Evolutionary conservation across 1,140 invertebrate species (phyloP).

Genomic region (Hermetia illucens): DNA sequence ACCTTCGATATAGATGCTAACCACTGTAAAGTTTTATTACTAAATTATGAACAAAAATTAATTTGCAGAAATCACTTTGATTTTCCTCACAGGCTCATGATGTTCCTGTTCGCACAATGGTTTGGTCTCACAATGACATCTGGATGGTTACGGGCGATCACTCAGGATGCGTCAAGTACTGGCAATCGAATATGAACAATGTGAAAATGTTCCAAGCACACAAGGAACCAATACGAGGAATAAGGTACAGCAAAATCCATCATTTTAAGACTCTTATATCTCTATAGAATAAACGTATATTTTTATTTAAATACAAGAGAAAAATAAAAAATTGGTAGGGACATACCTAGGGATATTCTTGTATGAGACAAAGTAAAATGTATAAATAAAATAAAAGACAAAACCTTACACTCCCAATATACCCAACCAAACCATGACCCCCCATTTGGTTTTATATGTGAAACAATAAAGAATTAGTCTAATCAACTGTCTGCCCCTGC

Average conservation of each 20-base stretch:
- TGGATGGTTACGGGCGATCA: conserved; percentile 99
- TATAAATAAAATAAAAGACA: background rate
- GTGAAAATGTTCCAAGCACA: conserved; percentile 99
- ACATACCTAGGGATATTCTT: too few relatives aligned
- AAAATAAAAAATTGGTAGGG: background rate
- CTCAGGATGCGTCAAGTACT: conserved; percentile 98
- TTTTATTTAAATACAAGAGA: conserved; percentile 7
- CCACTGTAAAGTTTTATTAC: too few relatives aligned
- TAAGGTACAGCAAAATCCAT: conserved; percentile 80
- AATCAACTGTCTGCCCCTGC: too few relatives aligned
- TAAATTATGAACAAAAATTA: too few relatives aligned
- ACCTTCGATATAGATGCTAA: too few relatives aligned
- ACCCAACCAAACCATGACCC: too few relatives aligned
- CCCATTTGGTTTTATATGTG: too few relatives aligned
- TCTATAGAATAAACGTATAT: conserved; percentile 16
- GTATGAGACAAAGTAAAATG: background rate
- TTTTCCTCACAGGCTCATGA: conserved; percentile 77
- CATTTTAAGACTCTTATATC: too few relatives aligned
- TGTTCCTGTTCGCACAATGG: conserved; percentile 93
- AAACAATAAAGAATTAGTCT: too few relatives aligned
- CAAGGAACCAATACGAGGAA: conserved; percentile 96
- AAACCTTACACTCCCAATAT: too few relatives aligned
- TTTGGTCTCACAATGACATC: conserved; percentile 97
- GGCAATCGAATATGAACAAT: conserved; percentile 99
- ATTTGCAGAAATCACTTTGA: background rate